phyloP scores from a whole-genome alignment of 2,113 vertebrate genomes.

The Bungarus multicinctus region DNA sequence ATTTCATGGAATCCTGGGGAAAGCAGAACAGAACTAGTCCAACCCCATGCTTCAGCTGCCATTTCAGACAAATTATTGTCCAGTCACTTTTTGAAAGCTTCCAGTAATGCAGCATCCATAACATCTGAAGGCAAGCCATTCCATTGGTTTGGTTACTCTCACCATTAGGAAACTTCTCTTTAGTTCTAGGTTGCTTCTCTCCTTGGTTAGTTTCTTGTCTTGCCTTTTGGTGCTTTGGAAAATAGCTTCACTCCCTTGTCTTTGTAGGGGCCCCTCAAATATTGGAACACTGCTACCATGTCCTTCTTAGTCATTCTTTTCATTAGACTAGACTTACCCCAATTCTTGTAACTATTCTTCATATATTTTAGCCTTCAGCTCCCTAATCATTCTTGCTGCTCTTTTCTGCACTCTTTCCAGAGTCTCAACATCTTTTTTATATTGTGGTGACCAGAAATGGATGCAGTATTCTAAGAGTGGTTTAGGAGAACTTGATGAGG shows the following conservation, averaged over 20 bases:
- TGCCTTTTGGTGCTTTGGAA: not conserved
- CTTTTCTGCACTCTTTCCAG: not conserved
- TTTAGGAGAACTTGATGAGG: not conserved
- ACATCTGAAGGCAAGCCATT: not conserved
- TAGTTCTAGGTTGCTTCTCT: not conserved
- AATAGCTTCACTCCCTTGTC: not conserved
- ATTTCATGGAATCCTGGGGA: not conserved
- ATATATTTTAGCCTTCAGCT: not conserved
- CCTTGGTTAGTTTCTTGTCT: not conserved
- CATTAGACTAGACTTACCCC: not conserved
- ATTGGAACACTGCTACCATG: not conserved
- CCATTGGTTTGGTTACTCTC: not conserved
- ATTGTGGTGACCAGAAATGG: no score
- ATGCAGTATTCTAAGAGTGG: not conserved
- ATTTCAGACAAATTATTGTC: not conserved
- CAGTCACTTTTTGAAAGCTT: not conserved
- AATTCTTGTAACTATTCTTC: not conserved
- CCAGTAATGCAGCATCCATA: not conserved
- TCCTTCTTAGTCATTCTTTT: not conserved
- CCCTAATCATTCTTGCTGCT: not conserved
- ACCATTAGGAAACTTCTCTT: not conserved
- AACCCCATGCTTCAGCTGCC: not conserved
- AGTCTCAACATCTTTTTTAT: not conserved
- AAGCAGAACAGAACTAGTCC: not conserved
- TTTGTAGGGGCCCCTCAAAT: not conserved